Percentiles rank a stretch among this genome's conserved stretches.
Conservation (phyloP, 2,888 invertebrate genomes). For the Pollenia griseotomentosa region DNA sequence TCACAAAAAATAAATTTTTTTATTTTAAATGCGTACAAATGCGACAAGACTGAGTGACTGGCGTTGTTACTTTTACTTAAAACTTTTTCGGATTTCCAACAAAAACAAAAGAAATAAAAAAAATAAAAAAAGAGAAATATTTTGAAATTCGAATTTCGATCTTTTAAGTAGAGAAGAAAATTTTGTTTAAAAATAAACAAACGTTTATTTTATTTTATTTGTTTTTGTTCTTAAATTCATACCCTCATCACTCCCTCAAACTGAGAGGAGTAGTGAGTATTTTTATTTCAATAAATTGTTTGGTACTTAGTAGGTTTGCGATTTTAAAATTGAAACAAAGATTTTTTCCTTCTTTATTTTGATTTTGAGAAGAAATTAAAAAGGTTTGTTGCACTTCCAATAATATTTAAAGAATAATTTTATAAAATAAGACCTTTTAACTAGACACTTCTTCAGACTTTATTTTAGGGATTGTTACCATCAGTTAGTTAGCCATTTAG, state of each 20-base stretch:
- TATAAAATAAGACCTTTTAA: too few relatives aligned
- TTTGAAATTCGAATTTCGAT: constrained; percentile 44
- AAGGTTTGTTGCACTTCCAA: too few relatives aligned
- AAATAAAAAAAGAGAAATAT: constrained; percentile 40
- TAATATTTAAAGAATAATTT: too few relatives aligned
- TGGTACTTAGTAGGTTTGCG: not conserved
- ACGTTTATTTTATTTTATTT: constrained; percentile 43
- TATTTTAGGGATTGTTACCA: too few relatives aligned
- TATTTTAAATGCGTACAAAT: constrained; percentile 70
- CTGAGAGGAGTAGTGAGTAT: constrained; percentile 5
- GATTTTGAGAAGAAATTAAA: too few relatives aligned
- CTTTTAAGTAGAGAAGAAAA: constrained; percentile 38
- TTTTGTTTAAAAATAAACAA: constrained; percentile 64
- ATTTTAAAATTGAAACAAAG: not conserved
- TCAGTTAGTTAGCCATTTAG: too few relatives aligned
- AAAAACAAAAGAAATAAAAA: constrained; percentile 29
- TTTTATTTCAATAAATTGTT: constrained; percentile 21
- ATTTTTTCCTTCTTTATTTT: too few relatives aligned
- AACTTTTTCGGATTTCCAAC: constrained; percentile 55
- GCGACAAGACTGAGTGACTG: constrained; percentile 68
- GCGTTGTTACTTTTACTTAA: constrained; percentile 63
- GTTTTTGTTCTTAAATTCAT: constrained; percentile 24
- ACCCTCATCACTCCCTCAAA: constrained; percentile 49
- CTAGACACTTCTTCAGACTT: too few relatives aligned
- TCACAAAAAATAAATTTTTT: constrained; percentile 28